Conservation (phyloP, 1,140 invertebrate species). For the Bombus impatiens region DNA sequence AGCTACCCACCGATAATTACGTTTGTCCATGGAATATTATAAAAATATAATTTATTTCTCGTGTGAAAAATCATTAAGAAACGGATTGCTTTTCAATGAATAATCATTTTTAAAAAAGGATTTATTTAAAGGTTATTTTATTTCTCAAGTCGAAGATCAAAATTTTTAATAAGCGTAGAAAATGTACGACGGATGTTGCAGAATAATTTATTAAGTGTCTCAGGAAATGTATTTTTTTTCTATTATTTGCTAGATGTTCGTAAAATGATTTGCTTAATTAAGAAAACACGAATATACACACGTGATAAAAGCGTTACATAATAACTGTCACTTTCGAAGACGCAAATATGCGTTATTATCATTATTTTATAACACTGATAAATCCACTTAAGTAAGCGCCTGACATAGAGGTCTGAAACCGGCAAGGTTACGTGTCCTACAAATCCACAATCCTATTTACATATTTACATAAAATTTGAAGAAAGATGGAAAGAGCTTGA, state of each 20-base stretch:
- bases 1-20: too few species aligned
- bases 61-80: neutral
- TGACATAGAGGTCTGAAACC: neutral
- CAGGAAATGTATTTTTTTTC: neutral
- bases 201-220: neutral
- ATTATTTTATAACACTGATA: constrained; percentile 7
- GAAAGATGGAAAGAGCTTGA: neutral
- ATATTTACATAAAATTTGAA: constrained; percentile 25
- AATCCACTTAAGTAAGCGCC: neutral
- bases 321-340: neutral
- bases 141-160: neutral
- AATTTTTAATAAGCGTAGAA: neutral
- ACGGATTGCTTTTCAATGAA: neutral
- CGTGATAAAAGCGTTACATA: neutral
- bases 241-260: neutral
- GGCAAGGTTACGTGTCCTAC: constrained; percentile 17
- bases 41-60: neutral
- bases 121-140: too few species aligned
- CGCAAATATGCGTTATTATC: neutral
- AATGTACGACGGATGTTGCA: neutral
- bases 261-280: neutral
- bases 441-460: constrained; percentile 24
- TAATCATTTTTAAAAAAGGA: too few species aligned
- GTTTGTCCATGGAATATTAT: too few species aligned
- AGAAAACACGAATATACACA: neutral